Conservation (phyloP, 2,113 vertebrate species). For the Antechinus flavipes region DNA sequence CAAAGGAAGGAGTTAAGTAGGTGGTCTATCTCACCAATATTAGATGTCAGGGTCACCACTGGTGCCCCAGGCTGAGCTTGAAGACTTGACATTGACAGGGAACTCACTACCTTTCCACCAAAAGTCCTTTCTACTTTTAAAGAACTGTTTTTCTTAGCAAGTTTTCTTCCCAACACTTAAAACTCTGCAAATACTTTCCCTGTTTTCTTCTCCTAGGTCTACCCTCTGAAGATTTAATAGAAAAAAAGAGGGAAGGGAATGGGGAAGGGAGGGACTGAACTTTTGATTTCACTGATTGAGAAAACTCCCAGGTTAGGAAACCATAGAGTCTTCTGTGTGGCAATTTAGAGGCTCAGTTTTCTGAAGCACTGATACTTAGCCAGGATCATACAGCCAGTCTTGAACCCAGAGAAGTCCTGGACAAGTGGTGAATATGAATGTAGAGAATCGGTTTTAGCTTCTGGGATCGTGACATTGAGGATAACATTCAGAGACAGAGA, state of each 20-base stretch:
- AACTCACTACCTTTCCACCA: background rate
- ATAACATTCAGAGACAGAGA: background rate
- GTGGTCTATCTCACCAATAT: background rate
- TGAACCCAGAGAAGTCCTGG: background rate
- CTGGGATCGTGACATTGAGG: background rate
- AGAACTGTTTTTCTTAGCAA: background rate
- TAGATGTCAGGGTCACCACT: background rate
- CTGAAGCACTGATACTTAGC: background rate
- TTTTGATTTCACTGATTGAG: background rate
- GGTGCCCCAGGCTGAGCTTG: background rate
- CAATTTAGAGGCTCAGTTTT: background rate
- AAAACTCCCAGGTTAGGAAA: background rate
- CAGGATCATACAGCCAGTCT: background rate
- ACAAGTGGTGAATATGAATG: background rate
- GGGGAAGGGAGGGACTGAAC: background rate
- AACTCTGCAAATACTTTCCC: background rate
- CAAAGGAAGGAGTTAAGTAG: background rate
- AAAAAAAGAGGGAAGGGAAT: background rate
- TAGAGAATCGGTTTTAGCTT: background rate
- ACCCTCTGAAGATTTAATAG: background rate
- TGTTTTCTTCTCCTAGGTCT: background rate
- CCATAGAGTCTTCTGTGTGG: background rate
- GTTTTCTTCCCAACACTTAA: background rate
- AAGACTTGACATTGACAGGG: background rate
- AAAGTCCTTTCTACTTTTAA: background rate